Conservation (phyloP, 2,797 vertebrate species). For the Lindbergichthys nudifrons region DNA sequence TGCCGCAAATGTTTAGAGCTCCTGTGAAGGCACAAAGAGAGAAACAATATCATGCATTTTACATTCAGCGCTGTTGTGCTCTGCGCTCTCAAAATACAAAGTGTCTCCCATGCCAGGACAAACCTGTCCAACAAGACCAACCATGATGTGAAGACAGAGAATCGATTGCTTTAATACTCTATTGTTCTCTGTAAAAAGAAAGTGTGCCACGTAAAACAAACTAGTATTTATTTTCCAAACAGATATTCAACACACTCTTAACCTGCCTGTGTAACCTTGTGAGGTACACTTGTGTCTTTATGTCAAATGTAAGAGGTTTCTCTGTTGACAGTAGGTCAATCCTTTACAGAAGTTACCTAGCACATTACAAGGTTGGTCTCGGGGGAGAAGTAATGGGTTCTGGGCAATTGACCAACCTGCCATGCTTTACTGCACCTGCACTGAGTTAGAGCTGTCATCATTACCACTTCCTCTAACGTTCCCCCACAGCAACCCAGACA, state of each 20-base stretch:
- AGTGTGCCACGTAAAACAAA: conserved; percentile 12
- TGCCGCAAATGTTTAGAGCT: conserved; percentile 58
- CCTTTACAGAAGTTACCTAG: conserved; percentile 84
- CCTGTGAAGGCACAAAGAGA: conserved; percentile 46
- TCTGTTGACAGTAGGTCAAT: conserved; percentile 86
- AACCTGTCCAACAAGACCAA: conserved; percentile 32
- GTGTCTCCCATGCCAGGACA: conserved; percentile 38
- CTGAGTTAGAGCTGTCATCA: conserved; percentile 88
- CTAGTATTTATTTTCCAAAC: conserved; percentile 35
- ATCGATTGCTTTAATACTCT: not conserved
- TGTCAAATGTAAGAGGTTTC: conserved; percentile 81
- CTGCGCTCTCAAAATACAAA: conserved; percentile 47
- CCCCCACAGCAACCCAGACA: conserved; percentile 82
- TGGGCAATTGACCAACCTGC: conserved; percentile 86
- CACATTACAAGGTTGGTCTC: conserved; percentile 86
- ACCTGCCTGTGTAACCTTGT: conserved; percentile 75
- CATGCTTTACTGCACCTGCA: conserved; percentile 87
- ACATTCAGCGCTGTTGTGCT: conserved; percentile 39
- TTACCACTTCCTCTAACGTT: conserved; percentile 85
- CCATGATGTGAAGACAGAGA: conserved; percentile 12
- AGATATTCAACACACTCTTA: conserved; percentile 49
- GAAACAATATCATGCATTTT: conserved; percentile 62
- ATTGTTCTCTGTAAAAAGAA: conserved; percentile 30
- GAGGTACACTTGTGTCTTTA: conserved; percentile 74
- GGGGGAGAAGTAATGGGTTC: conserved; percentile 87